Percentiles rank a stretch among this genome's conserved stretches.
Evolutionary conservation across 2,113 vertebrate species (phyloP).

Genomic region (Anseranas semipalmata): DNA sequence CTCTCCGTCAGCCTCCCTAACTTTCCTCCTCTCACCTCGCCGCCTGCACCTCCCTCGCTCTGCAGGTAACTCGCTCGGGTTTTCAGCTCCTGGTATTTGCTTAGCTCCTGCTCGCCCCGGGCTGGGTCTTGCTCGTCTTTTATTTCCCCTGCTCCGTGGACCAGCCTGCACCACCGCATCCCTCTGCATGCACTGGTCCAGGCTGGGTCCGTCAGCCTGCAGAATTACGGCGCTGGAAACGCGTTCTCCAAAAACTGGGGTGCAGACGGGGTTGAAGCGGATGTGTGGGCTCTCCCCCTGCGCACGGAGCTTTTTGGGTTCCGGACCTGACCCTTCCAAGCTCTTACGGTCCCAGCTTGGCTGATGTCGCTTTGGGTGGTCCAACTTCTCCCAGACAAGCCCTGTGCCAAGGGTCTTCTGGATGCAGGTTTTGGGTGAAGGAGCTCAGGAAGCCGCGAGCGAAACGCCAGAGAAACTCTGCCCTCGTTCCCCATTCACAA

Average conservation of each 20-base stretch:
- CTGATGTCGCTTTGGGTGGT: neutral
- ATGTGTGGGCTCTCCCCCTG: neutral
- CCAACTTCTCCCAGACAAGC: neutral
- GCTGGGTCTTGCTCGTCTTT: neutral
- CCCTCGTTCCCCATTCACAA: neutral
- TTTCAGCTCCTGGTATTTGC: neutral
- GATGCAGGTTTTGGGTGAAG: neutral
- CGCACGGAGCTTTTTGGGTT: neutral
- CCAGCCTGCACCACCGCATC: neutral
- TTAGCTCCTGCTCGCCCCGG: neutral
- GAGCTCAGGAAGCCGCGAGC: neutral
- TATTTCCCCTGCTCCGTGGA: neutral
- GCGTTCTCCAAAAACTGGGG: neutral
- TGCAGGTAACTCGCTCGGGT: neutral
- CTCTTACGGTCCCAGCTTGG: neutral
- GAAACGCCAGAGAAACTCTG: neutral
- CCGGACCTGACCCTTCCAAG: neutral
- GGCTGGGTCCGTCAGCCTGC: neutral
- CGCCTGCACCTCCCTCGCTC: neutral
- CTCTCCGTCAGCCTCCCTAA: neutral
- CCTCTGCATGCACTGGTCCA: fast-evolving
- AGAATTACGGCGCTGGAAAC: neutral
- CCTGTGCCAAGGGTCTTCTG: neutral
- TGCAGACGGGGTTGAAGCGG: neutral
- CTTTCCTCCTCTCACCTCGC: neutral